These are phyloP conservation scores for Ptiloglossa arizonensis DNA, from an alignment of 1,140 invertebrate species.

Conservation along the genomic window DNA sequence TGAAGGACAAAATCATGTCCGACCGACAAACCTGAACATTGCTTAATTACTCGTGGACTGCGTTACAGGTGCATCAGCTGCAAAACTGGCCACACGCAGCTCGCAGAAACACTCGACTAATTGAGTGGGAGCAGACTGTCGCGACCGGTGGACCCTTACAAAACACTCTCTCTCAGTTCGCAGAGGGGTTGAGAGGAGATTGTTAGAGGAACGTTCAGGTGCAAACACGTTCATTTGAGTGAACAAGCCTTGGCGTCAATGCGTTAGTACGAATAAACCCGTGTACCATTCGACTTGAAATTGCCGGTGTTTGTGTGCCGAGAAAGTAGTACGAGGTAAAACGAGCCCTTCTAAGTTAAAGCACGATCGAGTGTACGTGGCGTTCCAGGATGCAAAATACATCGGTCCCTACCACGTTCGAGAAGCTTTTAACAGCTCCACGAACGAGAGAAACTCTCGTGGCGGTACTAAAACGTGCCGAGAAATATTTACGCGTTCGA, in stretches of 20 bases:
- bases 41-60: conserved; percentile 63
- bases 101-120: conserved; percentile 59
- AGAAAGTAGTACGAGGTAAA: neutral
- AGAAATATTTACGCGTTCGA: conserved; percentile 15
- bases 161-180: conserved; percentile 28
- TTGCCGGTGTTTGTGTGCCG: neutral
- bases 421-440: conserved; percentile 3
- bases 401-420: neutral
- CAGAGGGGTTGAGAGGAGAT: neutral
- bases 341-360: conserved; percentile 21
- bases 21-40: neutral
- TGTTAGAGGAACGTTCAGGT: conserved; percentile 20
- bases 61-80: conserved; percentile 61
- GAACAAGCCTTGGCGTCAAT: no score
- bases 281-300: neutral
- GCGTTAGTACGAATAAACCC: conserved; percentile 7
- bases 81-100: conserved; percentile 41
- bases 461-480: neutral
- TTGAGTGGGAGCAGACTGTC: conserved; percentile 60
- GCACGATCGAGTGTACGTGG: conserved; percentile 15
- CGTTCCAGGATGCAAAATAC: conserved; percentile 20
- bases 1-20: conserved; percentile 4
- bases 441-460: neutral
- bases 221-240: conserved; percentile 15
- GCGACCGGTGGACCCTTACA: conserved; percentile 49